Conservation (phyloP, 2,797 vertebrate genomes). For the Decapterus maruadsi region DNA sequence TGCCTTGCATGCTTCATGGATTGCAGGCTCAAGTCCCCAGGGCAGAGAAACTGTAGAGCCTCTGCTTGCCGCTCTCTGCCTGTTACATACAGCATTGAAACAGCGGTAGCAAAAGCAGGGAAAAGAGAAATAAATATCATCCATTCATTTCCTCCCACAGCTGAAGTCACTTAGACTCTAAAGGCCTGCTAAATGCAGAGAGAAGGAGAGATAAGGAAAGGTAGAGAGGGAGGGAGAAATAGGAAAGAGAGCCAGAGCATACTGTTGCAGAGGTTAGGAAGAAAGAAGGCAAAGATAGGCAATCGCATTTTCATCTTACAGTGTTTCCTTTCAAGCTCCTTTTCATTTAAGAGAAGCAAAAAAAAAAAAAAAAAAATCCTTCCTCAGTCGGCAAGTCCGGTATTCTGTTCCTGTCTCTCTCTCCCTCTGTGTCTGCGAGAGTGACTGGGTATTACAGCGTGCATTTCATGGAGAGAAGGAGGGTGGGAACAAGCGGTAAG, state of each 20-base stretch:
- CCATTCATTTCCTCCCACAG: constrained; percentile 84
- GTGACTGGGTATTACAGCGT: constrained; percentile 89
- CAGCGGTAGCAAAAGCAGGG: constrained; percentile 56
- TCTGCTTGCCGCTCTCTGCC: constrained; percentile 65
- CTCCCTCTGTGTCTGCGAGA: constrained; percentile 86
- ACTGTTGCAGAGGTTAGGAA: constrained; percentile 43
- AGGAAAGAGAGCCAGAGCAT: constrained; percentile 45
- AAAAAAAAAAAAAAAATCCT: constrained; percentile 76
- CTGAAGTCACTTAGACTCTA: constrained; percentile 80
- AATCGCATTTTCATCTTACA: constrained; percentile 75
- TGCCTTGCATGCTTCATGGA: constrained; percentile 72
- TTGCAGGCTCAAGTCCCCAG: constrained; percentile 71
- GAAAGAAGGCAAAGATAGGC: constrained; percentile 63
- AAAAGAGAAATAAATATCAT: constrained; percentile 78
- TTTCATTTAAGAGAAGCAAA: constrained; percentile 61
- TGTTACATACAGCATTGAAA: constrained; percentile 63
- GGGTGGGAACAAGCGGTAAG: constrained; percentile 75
- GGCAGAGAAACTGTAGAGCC: constrained; percentile 70
- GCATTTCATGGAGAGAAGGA: constrained; percentile 77
- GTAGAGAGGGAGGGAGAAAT: constrained; percentile 62
- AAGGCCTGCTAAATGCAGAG: constrained; percentile 72
- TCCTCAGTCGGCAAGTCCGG: constrained; percentile 84
- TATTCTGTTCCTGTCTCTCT: constrained; percentile 76
- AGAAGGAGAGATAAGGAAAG: constrained; percentile 68
- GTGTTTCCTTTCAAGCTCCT: constrained; percentile 74